Conservation (phyloP, 2,113 vertebrate genomes). For the Lophotis ruficrista region DNA sequence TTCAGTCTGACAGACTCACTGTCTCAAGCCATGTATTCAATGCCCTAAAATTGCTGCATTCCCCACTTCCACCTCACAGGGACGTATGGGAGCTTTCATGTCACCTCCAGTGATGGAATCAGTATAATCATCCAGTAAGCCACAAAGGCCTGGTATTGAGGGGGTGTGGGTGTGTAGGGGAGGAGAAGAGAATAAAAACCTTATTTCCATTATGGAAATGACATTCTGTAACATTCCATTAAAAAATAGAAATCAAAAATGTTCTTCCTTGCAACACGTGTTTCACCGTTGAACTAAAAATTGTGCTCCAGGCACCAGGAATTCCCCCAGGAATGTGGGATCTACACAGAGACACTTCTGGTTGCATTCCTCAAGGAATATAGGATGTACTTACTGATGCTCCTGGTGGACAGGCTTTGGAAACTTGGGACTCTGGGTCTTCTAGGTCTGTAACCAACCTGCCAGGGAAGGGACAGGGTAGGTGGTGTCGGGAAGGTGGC, state of each 20-base stretch:
- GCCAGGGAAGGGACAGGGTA: not conserved
- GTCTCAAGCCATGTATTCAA: not conserved
- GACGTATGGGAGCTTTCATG: not conserved
- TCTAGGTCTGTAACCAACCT: not conserved
- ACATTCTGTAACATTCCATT: not conserved
- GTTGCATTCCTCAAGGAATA: not conserved
- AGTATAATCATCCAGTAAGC: not conserved
- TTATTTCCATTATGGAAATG: not conserved
- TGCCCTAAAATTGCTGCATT: not conserved
- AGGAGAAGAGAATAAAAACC: not conserved
- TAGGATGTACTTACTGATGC: not conserved
- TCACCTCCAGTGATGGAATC: not conserved
- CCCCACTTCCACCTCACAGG: not conserved
- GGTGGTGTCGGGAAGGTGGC: not conserved
- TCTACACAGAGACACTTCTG: not conserved
- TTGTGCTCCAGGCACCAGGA: not conserved
- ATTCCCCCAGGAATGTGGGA: not conserved
- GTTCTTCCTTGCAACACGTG: not conserved
- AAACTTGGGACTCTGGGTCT: not conserved
- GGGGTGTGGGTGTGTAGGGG: too few species aligned
- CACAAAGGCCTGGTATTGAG: not conserved
- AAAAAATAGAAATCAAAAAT: not conserved
- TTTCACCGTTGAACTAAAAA: not conserved
- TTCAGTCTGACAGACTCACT: not conserved
- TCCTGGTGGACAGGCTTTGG: not conserved